Evolutionary conservation across 2,888 invertebrate genomes (phyloP), one percentile per base, ranked within the genome.

Genomic region (Heliconius ethilla): DNA sequence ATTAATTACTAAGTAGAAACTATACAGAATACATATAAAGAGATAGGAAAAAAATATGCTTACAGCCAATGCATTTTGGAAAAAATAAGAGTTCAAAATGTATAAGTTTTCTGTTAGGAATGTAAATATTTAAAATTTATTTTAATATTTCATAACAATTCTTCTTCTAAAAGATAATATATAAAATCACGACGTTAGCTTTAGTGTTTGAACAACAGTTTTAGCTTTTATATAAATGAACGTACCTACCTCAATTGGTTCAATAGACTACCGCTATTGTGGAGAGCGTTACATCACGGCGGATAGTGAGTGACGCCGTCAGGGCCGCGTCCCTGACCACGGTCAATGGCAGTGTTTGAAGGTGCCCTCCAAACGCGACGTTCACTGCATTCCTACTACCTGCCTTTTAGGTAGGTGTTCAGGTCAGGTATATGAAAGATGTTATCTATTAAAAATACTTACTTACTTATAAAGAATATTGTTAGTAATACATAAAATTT

Each of bases 241-340:
- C 29, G 63, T 72, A 76, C 82, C 83, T 83, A 83, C 83, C 83
- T 83, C 83, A 82, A 85, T 89, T 88, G 77, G 77, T 69, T 79
- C 69, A 79, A 79, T 81, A 80, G 75, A 79, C 80, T 79, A 77
- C 81, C 79, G 81, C 80, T 80, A 81, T 81, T 81, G 80, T 79
- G 70, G 66, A 79, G 79, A 80, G 77, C 87, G 80, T 83, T 82
- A 83, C 83, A 82, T 83, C 82, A 83, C 73, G 78, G 75, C 85
- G 84, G 83, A 84, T 85, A 86, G 82, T 83, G 84, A 73, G 73
- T 73, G 73, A 83, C 84, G 83, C 83, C 80, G 90, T 90, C 93
- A 91, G 86, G 90, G 91, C 85, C 88, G 86, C 84, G 92, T 89
- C 92, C 94, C 90, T 93, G 93, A 94, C 94, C 94, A 93, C 92